These are phyloP conservation scores for Andrena trimmerana DNA, from an alignment of 2,888 invertebrate genomes.

Conservation along the genomic window DNA sequence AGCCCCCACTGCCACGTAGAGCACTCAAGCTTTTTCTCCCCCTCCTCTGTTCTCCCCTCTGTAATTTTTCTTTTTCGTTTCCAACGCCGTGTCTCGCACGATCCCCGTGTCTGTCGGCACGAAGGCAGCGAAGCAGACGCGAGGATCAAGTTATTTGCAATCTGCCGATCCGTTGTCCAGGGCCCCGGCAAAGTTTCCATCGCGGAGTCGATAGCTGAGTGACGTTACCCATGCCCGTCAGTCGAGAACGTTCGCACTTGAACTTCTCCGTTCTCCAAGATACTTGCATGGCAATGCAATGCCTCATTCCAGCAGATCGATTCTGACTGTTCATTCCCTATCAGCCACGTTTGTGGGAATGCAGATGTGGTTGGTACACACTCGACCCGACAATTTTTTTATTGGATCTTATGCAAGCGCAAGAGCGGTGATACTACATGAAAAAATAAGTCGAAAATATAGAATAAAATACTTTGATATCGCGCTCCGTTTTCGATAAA, in stretches of 20 bases:
- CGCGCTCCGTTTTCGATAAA: too few relatives aligned
- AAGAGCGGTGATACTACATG: too few relatives aligned
- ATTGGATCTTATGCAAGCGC: background rate
- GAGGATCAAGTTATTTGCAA: slow-evolving; percentile 58
- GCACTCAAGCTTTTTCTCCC: background rate
- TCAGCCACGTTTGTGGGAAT: background rate
- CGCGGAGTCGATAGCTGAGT: slow-evolving; percentile 84
- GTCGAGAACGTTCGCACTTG: slow-evolving; percentile 83
- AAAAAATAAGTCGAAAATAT: too few relatives aligned
- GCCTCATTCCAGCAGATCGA: slow-evolving; percentile 20
- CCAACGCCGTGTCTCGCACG: background rate
- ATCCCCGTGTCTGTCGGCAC: slow-evolving; percentile 27
- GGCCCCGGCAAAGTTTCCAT: slow-evolving; percentile 58
- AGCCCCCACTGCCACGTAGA: slow-evolving; percentile 8
- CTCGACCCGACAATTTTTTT: background rate
- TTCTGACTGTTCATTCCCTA: slow-evolving; percentile 16
- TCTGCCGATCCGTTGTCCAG: slow-evolving; percentile 53
- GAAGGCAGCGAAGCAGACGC: slow-evolving; percentile 23
- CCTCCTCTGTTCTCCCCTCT: background rate
- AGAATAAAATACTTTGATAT: too few relatives aligned
- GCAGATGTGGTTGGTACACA: background rate
- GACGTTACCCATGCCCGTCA: slow-evolving; percentile 84
- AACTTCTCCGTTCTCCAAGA: slow-evolving; percentile 72
- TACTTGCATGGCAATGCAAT: slow-evolving; percentile 20
- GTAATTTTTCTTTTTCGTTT: slow-evolving; percentile 3